Base-by-base conservation (phyloP, 2,888 invertebrate species). In the Anthoptus insignis region DNA sequence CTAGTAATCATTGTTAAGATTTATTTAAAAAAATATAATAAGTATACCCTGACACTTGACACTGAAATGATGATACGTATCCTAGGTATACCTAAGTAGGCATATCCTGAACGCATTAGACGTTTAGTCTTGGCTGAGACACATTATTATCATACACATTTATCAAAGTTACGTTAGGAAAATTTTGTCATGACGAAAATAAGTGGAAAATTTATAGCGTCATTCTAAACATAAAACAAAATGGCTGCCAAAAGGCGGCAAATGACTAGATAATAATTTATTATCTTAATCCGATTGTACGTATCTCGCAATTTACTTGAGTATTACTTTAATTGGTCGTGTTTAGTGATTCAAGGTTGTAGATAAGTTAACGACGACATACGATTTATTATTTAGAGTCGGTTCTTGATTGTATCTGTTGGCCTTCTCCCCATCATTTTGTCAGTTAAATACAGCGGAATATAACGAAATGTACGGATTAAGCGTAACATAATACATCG, bases 251-350 rank as follows among this genome's bases (percentile, higher is more conserved):
- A 66, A 64, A 59, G 68, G 56, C 56, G 49, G 24, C 16, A 21
- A 54, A 54, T 47, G 16, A 49, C 63, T 39, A 63, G 56, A 63
- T 56, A n/a, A 63, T 56, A 63, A 63, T 63, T 63, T 56, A 70
- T 67, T 66, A 73, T 73, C 69, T 69, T 69, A 72, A 72, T 73
- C 73, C 70, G 56, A 61, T 65, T 52, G 64, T 58, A 58, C 52
- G 39, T 58, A 52, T 64, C 57, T 64, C 32, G 58, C 45, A 64
- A 65, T 63, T 67, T 69, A 69, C 68, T 69, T 72, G 68, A 65
- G 72, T 72, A 64, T 69, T 66, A 64, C 50, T 58, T 64, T 64
- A 64, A 64, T 64, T 64, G 64, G 64, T 37, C 21, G 58, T 64
- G 39, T 63, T 63, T 63, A 63, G 49, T 50, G 63, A 63, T 63